These are phyloP conservation scores for Hoplostethus atlanticus DNA, from an alignment of 2,797 vertebrate genomes.

Conservation along the genomic window DNA sequence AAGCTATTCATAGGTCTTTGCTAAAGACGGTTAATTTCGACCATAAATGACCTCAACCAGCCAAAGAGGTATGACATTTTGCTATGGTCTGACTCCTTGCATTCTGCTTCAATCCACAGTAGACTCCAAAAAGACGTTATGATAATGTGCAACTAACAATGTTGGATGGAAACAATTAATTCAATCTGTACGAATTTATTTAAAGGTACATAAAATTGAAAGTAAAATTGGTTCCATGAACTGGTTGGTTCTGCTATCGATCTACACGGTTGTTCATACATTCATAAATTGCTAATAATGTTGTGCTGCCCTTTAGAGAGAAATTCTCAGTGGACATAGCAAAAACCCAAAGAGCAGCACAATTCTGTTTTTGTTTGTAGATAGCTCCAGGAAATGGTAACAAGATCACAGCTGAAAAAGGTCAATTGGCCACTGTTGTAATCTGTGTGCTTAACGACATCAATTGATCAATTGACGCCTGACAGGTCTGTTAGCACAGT, in stretches of 20 bases:
- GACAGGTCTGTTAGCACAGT: background rate
- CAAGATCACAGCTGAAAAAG: slow-evolving; percentile 4
- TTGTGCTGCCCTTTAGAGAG: background rate
- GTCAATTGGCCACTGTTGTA: background rate
- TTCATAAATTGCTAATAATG: background rate
- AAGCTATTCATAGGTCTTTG: background rate
- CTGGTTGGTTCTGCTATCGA: background rate
- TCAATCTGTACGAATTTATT: no score
- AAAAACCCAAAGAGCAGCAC: background rate
- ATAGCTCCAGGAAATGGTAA: slow-evolving; percentile 4
- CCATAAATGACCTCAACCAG: slow-evolving; percentile 8
- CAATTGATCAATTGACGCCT: background rate
- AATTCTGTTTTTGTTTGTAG: background rate
- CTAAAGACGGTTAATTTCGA: background rate
- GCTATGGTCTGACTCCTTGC: background rate
- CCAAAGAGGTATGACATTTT: background rate
- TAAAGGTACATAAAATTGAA: no score
- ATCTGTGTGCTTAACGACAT: background rate
- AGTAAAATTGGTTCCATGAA: no score
- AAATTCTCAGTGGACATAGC: background rate
- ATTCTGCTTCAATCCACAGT: background rate
- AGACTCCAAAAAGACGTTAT: background rate
- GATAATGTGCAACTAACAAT: slow-evolving; percentile 6
- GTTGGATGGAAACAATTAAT: no score
- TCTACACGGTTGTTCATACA: background rate